A percentile compares a stretch with the other conserved stretches of the same genome.
These are phyloP conservation scores for Arothron firmamentum DNA, from an alignment of 2,113 vertebrate genomes.

Conservation along the genomic window DNA sequence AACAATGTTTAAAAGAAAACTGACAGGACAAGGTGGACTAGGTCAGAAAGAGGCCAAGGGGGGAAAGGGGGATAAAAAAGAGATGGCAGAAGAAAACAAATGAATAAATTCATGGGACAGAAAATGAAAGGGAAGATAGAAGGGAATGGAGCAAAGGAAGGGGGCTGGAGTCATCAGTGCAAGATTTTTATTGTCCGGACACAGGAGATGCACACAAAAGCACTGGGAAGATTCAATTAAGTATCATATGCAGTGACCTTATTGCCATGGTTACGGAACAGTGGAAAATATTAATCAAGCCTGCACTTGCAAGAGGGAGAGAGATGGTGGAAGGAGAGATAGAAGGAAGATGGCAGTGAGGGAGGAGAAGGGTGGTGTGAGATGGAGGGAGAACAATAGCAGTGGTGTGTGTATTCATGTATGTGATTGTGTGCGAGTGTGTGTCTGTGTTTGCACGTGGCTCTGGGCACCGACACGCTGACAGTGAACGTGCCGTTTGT, in stretches of 20 bases:
- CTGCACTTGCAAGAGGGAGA: slow-evolving; percentile 70
- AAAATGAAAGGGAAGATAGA: slow-evolving; percentile 65
- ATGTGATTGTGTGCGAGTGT: background rate
- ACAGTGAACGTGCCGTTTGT: background rate
- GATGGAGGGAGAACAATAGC: slow-evolving; percentile 38
- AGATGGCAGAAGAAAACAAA: slow-evolving; percentile 57
- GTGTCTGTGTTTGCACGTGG: slow-evolving; percentile 10
- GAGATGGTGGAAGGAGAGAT: slow-evolving; percentile 56
- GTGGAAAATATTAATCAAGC: slow-evolving; percentile 99
- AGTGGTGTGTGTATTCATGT: slow-evolving; percentile 16
- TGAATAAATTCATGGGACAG: slow-evolving; percentile 69
- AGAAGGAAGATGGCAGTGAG: slow-evolving; percentile 44
- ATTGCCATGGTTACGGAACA: slow-evolving; percentile 99
- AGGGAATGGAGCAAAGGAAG: slow-evolving; percentile 49
- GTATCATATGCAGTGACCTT: slow-evolving; percentile 99
- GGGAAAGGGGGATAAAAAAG: slow-evolving; percentile 47
- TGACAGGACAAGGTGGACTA: slow-evolving; percentile 46
- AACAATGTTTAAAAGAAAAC: slow-evolving; percentile 36
- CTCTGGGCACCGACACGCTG: background rate
- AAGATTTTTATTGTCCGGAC: slow-evolving; percentile 78
- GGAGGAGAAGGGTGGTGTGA: slow-evolving; percentile 33
- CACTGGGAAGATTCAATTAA: slow-evolving; percentile 99
- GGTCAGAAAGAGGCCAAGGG: slow-evolving; percentile 56
- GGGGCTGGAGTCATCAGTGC: slow-evolving; percentile 68
- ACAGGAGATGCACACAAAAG: slow-evolving; percentile 78